Evolutionary conservation across 2,888 invertebrate genomes (phyloP).

Genomic region (Diachrysia chrysitis): DNA sequence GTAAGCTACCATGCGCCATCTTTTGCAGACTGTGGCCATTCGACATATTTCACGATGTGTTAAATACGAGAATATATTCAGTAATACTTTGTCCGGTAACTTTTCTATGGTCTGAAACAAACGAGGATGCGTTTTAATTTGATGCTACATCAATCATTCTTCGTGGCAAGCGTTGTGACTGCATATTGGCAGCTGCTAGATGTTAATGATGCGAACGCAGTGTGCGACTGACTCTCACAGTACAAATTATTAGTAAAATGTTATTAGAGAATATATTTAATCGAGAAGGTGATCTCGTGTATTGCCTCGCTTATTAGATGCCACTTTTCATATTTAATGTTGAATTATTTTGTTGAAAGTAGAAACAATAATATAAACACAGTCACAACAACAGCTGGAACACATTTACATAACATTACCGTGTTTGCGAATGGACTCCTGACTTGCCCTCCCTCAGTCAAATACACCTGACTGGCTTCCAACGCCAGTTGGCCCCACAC

Average conservation of each 20-base stretch:
- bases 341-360: neutral
- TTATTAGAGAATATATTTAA: neutral
- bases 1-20: conserved; percentile 98
- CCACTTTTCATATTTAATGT: neutral
- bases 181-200: conserved; percentile 38
- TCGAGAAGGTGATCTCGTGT: neutral
- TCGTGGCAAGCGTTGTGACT: conserved; percentile 38
- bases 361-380: conserved; percentile 26
- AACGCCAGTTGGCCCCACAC: conserved; percentile 97
- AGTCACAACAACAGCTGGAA: conserved; percentile 47
- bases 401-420: conserved; percentile 88
- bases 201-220: conserved; percentile 17
- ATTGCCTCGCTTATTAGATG: neutral
- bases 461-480: conserved; percentile 95
- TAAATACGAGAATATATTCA: conserved; percentile 98
- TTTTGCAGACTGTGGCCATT: conserved; percentile 97
- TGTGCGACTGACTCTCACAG: neutral
- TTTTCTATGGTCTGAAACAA: conserved; percentile 96
- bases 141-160: conserved; percentile 36
- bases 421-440: conserved; percentile 95
- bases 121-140: conserved; percentile 21
- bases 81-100: conserved; percentile 98
- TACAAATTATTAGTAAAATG: neutral
- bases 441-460: conserved; percentile 93
- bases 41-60: conserved; percentile 98